Evolutionary conservation across 2,113 vertebrate genomes (phyloP).

Genomic region (Microtus oregoni): DNA sequence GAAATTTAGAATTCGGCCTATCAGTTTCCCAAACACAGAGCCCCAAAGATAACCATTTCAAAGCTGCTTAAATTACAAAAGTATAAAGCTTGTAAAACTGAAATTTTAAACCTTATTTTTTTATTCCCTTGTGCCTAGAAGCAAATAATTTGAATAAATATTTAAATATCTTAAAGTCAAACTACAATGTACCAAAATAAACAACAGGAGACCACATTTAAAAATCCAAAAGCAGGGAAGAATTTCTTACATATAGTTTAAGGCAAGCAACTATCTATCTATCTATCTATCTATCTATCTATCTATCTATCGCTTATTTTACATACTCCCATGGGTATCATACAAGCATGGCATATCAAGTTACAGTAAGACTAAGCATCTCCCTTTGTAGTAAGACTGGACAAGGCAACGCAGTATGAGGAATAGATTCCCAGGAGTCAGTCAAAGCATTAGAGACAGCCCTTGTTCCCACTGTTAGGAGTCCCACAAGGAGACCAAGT

Average conservation of each 20-base stretch:
- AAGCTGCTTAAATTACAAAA: slow-evolving; percentile 18
- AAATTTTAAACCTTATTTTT: not conserved
- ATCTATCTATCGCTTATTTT: not conserved
- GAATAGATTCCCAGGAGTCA: not conserved
- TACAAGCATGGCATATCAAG: not conserved
- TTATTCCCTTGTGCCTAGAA: not conserved
- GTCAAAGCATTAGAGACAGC: not conserved
- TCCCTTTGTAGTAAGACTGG: not conserved
- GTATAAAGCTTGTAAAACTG: not conserved
- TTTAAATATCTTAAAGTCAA: slow-evolving; percentile 18
- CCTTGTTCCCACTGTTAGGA: not conserved
- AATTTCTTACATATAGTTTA: not conserved
- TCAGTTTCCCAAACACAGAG: not conserved
- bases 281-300: not conserved
- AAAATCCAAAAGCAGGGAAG: not conserved
- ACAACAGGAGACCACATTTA: not conserved
- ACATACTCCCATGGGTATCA: not conserved
- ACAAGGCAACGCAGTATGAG: not conserved
- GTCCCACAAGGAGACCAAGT: not conserved
- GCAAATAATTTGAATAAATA: not conserved
- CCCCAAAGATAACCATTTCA: not conserved
- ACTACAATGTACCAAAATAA: not conserved
- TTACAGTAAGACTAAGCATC: not conserved
- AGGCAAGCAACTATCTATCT: not conserved
- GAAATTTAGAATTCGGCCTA: not conserved